Percentiles rank a stretch among this genome's conserved stretches.
These are phyloP conservation scores for Caerostris extrusa DNA, from an alignment of 1,140 invertebrate genomes.

Conservation along the genomic window DNA sequence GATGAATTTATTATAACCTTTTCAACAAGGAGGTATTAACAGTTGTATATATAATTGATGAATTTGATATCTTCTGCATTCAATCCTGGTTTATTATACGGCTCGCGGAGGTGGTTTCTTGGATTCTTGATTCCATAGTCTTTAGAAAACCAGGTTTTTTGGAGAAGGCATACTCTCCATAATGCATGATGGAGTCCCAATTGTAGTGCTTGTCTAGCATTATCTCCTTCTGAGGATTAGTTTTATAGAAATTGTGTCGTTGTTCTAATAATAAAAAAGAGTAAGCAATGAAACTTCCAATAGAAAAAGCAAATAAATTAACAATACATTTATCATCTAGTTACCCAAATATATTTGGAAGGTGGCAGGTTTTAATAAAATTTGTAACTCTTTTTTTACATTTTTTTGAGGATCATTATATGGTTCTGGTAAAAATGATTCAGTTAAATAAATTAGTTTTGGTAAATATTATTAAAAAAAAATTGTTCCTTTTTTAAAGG, in stretches of 20 bases:
- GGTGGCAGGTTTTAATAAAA: too few species aligned
- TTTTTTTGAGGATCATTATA: too few species aligned
- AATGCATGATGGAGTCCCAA: slow-evolving; percentile 51
- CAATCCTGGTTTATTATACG: slow-evolving; percentile 6
- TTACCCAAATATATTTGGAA: too few species aligned
- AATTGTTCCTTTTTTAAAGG: too few species aligned
- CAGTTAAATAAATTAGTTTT: too few species aligned
- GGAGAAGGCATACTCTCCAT: slow-evolving; percentile 34
- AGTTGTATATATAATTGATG: slow-evolving; percentile 2
- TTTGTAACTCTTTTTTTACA: too few species aligned
- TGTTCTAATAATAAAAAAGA: not conserved
- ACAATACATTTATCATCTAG: too few species aligned
- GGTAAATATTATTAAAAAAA: too few species aligned
- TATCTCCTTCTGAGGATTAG: not conserved
- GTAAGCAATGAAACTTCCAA: too few species aligned
- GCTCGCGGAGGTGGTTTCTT: not conserved
- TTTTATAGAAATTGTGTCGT: not conserved
- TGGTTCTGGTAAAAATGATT: too few species aligned
- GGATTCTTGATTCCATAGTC: slow-evolving; percentile 44
- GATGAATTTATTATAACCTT: too few species aligned
- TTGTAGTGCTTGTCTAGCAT: slow-evolving; percentile 39
- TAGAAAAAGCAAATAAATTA: too few species aligned
- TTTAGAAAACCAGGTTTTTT: not conserved
- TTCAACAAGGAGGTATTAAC: not conserved
- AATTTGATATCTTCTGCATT: not conserved